Base-by-base conservation (phyloP, 2,888 invertebrate genomes). In the Bombylius discolor region DNA sequence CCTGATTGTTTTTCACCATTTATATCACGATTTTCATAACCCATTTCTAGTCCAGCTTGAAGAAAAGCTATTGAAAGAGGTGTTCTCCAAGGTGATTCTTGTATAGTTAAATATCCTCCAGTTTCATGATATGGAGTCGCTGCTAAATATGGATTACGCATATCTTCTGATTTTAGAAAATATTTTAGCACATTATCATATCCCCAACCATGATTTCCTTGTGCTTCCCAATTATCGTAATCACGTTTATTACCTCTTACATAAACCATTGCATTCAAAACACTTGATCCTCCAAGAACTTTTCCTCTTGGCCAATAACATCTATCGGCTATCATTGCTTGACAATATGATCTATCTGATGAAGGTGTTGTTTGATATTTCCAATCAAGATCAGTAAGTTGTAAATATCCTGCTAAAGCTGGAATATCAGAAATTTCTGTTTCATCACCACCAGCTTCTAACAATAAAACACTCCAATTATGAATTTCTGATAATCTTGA, bases 241-340 rank as follows among this genome's bases (percentile, higher is more conserved):
- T 94, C 93, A 58, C 83, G 81, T 62, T 82, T 80, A 66, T 91
- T 93, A 53, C 94, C 94, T 53, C 95, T 80, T 12, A 91, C 85
- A 74, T 95, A 95, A 44, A 93, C 81, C 93, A 95, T 93, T 13
- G 89, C 89, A 70, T 94, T 94, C 1, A 93, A 79, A 3, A 90
- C 89, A 65, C 89, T 89, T 56, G 86, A 83, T 13, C 95, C 93
- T 33, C 93, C 93, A 32, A 94, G 79, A 23, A 88, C 92, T 71
- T 91, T 93, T 53, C 96, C 96, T 60, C 96, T 79, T 4, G 92
- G 91, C 92, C 91, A 92, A 73, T 89, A 89, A 72, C 91, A 92
- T 59, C 89, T 79, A 70, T 89, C 89, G 1, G 87, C 89, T 61
- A 84, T 82, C 90, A 92, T 90, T 8, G 88, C 91, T 59, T 88